Percentiles rank a stretch among this genome's conserved stretches.
Evolutionary conservation across 2,113 vertebrate genomes (phyloP).

Genomic region (Suncus etruscus): DNA sequence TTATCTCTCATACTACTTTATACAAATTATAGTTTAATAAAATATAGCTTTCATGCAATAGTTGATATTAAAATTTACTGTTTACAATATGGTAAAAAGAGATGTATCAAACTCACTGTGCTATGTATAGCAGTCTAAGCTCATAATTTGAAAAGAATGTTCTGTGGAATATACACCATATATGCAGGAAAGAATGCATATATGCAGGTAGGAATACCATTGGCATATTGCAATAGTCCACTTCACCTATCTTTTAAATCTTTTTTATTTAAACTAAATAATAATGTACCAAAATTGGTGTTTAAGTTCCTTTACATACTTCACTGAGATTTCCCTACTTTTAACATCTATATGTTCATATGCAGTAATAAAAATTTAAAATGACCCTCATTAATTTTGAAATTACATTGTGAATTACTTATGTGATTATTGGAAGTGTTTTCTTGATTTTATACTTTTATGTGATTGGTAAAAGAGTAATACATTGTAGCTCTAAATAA

Average conservation of each 20-base stretch:
- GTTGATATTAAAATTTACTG: conserved; percentile 20
- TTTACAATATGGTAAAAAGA: conserved; percentile 7
- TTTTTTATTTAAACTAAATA: conserved; percentile 26
- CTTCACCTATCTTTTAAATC: neutral
- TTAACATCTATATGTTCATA: no score
- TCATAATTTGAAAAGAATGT: neutral
- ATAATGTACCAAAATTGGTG: neutral
- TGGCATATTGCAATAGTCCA: neutral
- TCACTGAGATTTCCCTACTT: neutral
- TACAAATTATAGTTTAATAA: neutral
- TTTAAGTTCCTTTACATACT: neutral
- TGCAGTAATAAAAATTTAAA: neutral
- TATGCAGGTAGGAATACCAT: neutral
- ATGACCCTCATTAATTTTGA: neutral
- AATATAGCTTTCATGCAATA: conserved; percentile 20
- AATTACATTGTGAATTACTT: neutral
- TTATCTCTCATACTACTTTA: neutral
- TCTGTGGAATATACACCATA: neutral
- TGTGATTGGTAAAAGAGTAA: neutral
- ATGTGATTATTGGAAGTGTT: neutral
- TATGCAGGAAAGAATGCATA: neutral
- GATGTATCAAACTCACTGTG: neutral
- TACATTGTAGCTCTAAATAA: neutral
- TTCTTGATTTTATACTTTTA: neutral
- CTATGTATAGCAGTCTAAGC: neutral